These are phyloP conservation scores for Drosophila tanythrix DNA, from an alignment of 2,888 invertebrate species.

Conservation along the genomic window DNA sequence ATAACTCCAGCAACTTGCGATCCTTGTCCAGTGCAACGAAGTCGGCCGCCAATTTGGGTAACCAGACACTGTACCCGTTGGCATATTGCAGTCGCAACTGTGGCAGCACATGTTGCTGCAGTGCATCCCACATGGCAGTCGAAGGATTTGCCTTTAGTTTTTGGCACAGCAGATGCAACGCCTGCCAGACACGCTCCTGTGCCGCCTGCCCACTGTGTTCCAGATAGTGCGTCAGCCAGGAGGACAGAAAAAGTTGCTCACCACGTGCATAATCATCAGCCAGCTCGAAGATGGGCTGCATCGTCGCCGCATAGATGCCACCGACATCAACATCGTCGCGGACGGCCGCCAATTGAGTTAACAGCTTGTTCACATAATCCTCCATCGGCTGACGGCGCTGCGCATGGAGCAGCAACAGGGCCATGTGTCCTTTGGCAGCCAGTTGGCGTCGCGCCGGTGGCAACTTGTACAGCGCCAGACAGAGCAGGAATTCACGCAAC, in stretches of 20 bases:
- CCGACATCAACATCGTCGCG: conserved; percentile 78
- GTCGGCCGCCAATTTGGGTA: conserved; percentile 82
- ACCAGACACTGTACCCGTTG: conserved; percentile 76
- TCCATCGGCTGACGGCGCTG: conserved; percentile 81
- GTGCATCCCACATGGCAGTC: conserved; percentile 63
- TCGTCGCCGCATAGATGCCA: conserved; percentile 74
- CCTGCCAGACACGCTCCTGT: conserved; percentile 82
- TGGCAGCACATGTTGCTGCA: conserved; percentile 82
- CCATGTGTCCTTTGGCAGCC: conserved; percentile 84
- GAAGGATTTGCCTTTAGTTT: conserved; percentile 20
- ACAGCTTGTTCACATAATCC: conserved; percentile 80
- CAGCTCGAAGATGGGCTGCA: conserved; percentile 78
- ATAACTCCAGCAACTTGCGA: conserved; percentile 66
- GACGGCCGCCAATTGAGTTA: conserved; percentile 75
- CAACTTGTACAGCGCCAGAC: conserved; percentile 83
- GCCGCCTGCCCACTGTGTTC: conserved; percentile 78
- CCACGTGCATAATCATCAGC: conserved; percentile 79
- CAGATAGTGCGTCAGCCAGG: conserved; percentile 83
- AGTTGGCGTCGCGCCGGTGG: conserved; percentile 77
- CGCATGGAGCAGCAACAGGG: conserved; percentile 83
- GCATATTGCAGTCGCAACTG: conserved; percentile 80
- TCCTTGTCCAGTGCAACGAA: conserved; percentile 74
- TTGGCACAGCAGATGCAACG: conserved; percentile 78
- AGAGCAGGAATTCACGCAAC: conserved; percentile 83
- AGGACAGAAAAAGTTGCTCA: conserved; percentile 79